Conservation (phyloP, 2,113 vertebrate genomes). For the Coryphaenoides rupestris region DNA sequence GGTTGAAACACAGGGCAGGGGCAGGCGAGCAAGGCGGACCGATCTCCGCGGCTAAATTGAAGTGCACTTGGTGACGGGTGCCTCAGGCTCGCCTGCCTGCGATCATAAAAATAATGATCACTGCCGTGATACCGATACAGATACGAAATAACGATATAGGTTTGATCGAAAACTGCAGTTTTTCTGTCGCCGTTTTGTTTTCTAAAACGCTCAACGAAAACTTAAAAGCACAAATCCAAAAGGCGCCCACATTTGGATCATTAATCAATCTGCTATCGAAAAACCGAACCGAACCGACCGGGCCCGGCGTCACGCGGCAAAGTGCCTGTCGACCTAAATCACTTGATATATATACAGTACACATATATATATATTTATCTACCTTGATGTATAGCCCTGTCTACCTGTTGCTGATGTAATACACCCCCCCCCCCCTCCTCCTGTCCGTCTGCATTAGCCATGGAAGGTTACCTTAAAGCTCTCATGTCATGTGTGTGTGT, state of each 20-base stretch:
- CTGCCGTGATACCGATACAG: slow-evolving; percentile 63
- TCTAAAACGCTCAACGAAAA: slow-evolving; percentile 43
- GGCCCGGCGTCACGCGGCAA: slow-evolving; percentile 46
- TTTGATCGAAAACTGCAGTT: slow-evolving; percentile 44
- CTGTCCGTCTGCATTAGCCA: no score
- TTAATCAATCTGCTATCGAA: slow-evolving; percentile 41
- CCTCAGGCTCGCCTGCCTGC: slow-evolving; percentile 68
- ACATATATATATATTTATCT: slow-evolving; percentile 42
- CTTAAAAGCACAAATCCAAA: slow-evolving; percentile 65
- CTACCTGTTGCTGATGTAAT: slow-evolving; percentile 36
- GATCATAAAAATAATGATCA: slow-evolving; percentile 51
- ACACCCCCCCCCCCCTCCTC: not conserved
- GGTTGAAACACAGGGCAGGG: slow-evolving; percentile 39
- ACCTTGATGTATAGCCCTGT: slow-evolving; percentile 78
- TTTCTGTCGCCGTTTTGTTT: slow-evolving; percentile 10
- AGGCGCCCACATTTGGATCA: slow-evolving; percentile 37
- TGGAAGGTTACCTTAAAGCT: slow-evolving; percentile 22
- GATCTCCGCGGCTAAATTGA: slow-evolving; percentile 59
- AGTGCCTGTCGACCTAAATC: slow-evolving; percentile 79
- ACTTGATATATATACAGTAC: slow-evolving; percentile 35
- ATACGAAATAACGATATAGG: slow-evolving; percentile 51
- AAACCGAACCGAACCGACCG: no score
- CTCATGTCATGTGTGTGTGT: slow-evolving; percentile 29
- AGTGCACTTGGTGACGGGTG: slow-evolving; percentile 84
- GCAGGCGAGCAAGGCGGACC: slow-evolving; percentile 56